Percentiles rank a stretch among this genome's conserved stretches.
These are phyloP conservation scores for Mungos mungo DNA, from an alignment of 2,113 vertebrate genomes.

Conservation along the genomic window DNA sequence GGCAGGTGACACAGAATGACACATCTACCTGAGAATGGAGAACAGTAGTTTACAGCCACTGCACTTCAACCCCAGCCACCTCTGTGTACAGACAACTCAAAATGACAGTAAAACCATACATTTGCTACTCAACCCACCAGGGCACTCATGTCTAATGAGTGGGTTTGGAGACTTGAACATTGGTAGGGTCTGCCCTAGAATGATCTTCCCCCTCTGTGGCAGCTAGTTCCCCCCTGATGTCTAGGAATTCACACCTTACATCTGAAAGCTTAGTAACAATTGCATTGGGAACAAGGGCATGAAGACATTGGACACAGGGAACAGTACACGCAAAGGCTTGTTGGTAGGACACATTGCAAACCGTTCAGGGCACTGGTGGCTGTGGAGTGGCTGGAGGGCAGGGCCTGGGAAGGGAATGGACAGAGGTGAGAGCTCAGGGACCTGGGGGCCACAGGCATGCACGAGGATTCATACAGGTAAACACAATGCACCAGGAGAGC, in stretches of 20 bases:
- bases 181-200: not conserved
- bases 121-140: not conserved
- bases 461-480: not conserved
- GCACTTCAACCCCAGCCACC: not conserved
- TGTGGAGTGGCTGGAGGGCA: not conserved
- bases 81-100: not conserved
- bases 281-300: not conserved
- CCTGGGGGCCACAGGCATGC: accelerated
- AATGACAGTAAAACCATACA: not conserved
- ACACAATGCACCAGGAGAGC: accelerated
- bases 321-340: not conserved
- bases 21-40: not conserved
- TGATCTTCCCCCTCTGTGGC: not conserved
- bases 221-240: not conserved
- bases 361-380: not conserved
- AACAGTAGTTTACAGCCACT: not conserved
- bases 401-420: not conserved
- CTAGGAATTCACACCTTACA: not conserved
- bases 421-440: not conserved
- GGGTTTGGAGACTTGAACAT: not conserved
- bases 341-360: not conserved
- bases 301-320: not conserved
- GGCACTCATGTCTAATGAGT: not conserved
- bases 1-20: not conserved
- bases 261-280: not conserved